phyloP scores from a whole-genome alignment of 1,140 invertebrate species.

The Solenopsis fugax region DNA sequence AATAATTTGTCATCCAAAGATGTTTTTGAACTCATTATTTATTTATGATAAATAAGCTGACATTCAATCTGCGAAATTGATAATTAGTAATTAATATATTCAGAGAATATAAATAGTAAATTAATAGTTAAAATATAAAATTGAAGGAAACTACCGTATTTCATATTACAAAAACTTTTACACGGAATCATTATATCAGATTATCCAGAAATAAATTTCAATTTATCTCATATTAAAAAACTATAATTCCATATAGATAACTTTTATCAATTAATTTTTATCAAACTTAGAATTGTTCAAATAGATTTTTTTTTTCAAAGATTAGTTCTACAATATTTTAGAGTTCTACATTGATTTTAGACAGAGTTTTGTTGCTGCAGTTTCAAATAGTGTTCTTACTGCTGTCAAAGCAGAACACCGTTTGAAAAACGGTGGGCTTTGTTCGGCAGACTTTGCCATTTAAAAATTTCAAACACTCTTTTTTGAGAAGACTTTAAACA shows the following conservation, averaged over 20 bases:
- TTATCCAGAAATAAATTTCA: constrained; percentile 34
- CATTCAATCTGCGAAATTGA: neutral
- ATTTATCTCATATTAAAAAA: neutral
- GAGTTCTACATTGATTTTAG: neutral
- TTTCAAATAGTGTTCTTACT: no score
- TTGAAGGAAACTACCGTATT: neutral
- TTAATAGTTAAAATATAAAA: neutral
- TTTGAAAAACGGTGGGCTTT: neutral
- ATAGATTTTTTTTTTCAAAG: neutral
- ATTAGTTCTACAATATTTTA: neutral
- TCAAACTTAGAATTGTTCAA: neutral
- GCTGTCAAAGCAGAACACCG: neutral
- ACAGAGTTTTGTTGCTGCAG: neutral
- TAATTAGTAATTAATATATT: constrained; percentile 19
- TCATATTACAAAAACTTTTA: neutral
- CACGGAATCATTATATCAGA: neutral
- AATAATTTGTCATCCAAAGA: neutral
- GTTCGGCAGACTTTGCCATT: neutral
- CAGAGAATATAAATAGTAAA: neutral
- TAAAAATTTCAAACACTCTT: neutral
- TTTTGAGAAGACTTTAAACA: neutral
- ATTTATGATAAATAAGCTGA: neutral
- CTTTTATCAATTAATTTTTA: neutral
- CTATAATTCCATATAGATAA: neutral
- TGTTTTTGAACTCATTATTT: neutral